phyloP scores from a whole-genome alignment of 2,888 invertebrate genomes.

The Agonum fuliginosum region DNA sequence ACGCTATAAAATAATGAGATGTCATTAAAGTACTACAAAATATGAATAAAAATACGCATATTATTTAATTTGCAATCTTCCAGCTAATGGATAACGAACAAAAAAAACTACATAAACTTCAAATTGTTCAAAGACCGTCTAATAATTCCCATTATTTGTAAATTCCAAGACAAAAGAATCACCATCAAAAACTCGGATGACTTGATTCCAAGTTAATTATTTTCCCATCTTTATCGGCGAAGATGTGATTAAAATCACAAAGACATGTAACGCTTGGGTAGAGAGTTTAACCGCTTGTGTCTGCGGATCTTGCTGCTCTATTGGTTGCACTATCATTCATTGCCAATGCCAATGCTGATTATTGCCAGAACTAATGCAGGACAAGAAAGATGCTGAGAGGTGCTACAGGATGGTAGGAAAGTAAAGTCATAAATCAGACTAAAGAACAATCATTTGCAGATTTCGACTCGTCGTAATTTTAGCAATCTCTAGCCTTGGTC shows the following conservation, averaged over 20 bases:
- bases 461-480: no score
- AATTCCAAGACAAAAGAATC: slow-evolving; percentile 1
- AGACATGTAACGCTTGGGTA: neutral
- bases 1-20: slow-evolving; percentile 13
- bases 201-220: slow-evolving; percentile 31
- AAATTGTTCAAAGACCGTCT: neutral
- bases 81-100: neutral
- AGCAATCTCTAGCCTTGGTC: no score
- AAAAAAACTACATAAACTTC: neutral
- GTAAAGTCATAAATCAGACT: neutral
- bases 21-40: slow-evolving; percentile 7
- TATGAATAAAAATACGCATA: neutral
- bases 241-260: slow-evolving; percentile 12
- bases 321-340: slow-evolving; percentile 6
- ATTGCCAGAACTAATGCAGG: neutral
- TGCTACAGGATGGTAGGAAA: neutral
- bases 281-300: neutral
- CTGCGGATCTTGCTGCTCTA: neutral
- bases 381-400: neutral
- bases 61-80: neutral
- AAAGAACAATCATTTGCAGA: no score
- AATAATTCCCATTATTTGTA: neutral
- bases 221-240: slow-evolving; percentile 29
- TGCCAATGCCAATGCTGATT: slow-evolving; percentile 1
- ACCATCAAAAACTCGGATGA: neutral